Evolutionary conservation across 2,888 invertebrate species (phyloP), one percentile per base, ranked within the genome.

Genomic region (Spodoptera exigua): DNA sequence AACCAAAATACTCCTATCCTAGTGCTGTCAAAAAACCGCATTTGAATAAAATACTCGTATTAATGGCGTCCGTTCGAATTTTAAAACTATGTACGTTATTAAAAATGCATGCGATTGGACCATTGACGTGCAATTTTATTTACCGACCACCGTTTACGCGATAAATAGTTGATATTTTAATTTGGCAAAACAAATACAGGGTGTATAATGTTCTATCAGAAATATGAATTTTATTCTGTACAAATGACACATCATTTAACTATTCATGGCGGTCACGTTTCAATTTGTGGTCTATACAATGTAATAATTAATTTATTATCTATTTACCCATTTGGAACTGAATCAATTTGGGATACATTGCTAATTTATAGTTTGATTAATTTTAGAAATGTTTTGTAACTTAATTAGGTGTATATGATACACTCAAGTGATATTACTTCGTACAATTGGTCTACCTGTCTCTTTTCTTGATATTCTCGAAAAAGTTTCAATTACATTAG

Each of bases 221-320:
- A 62, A 77, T 74, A 77, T 79, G 74, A 78, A 72, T 83, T 80
- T 76, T 78, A 77, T 79, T 80, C 75, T 78, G 75, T 80, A 74
- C 79, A 77, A 82, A 82, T 85, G 83, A 76, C 81, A 78, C 78
- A 80, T 85, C 78, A 83, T 76, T 86, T 78, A 82, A 74, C 73
- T 77, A 86, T 86, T 84, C 81, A 86, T 83, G 70, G 76, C 65
- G 70, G 69, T 73, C 79, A 76, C 76, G 73, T 85, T 86, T 79
- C 86, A 82, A 82, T 86, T 83, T 82, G 85, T 74, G 81, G 84
- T 78, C 73, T 77, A 80, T 75, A 76, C 74, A 78, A 58, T 77
- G 77, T 76, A 80, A 81, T 81, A 82, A 83, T 82, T 82, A 80
- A 86, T 79, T 74, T 70, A 78, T 77, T 73, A 76, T 73, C 71